A percentile compares a stretch with the other conserved stretches of the same genome.
Evolutionary conservation across 2,797 vertebrate genomes (phyloP).

Genomic region (Tragopan temminckii): DNA sequence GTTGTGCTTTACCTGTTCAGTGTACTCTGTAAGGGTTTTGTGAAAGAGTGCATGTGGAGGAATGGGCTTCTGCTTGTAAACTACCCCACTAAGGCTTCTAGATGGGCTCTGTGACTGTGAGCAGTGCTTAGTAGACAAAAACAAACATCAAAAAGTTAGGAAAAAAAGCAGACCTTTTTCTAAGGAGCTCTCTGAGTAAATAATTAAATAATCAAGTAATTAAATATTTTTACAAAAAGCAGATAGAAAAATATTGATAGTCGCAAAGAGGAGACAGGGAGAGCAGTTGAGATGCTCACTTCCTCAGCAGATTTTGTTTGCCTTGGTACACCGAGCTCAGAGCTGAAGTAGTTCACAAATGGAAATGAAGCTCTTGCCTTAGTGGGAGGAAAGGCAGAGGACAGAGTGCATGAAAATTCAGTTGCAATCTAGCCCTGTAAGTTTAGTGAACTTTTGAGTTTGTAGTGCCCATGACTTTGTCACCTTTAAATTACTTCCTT

Average conservation of each 20-base stretch:
- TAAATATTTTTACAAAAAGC: neutral
- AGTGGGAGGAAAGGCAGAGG: neutral
- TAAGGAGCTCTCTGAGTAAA: neutral
- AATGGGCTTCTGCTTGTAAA: neutral
- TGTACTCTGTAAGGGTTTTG: neutral
- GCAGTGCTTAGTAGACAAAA: neutral
- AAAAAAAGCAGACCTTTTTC: neutral
- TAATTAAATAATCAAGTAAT: neutral
- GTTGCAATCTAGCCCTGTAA: neutral
- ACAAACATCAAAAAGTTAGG: too few species aligned
- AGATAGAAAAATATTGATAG: neutral
- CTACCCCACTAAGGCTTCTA: neutral
- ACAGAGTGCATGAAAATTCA: neutral
- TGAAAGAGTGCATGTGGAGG: neutral
- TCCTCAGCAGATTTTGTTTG: neutral
- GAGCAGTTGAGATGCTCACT: neutral
- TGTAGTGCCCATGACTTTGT: neutral
- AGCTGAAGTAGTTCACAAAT: neutral
- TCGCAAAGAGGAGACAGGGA: neutral
- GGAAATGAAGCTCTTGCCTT: neutral
- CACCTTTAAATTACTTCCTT: neutral
- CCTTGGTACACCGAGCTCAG: neutral
- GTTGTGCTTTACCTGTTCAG: neutral
- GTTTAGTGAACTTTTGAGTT: neutral
- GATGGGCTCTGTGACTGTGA: neutral